A percentile compares a stretch with the other conserved stretches of the same genome.
These are phyloP conservation scores for Nematopogon swammerdamellus DNA, from an alignment of 2,888 invertebrate genomes.

Conservation along the genomic window DNA sequence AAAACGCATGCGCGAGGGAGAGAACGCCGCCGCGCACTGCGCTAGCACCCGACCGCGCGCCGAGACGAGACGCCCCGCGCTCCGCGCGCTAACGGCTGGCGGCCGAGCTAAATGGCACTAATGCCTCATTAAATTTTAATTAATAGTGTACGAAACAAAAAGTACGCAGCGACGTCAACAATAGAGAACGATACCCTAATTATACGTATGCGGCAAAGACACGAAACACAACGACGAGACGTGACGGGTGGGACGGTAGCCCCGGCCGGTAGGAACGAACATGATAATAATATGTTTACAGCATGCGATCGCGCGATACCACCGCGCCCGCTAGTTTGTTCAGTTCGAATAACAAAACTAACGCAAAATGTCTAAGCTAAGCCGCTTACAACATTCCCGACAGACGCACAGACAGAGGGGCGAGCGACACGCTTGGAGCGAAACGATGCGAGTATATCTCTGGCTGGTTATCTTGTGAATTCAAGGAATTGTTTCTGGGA, in stretches of 20 bases:
- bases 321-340: too few relatives aligned
- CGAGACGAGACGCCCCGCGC: neutral
- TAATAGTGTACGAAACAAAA: slow-evolving; percentile 13
- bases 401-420: too few relatives aligned
- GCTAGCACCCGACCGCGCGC: too few relatives aligned
- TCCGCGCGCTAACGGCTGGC: neutral
- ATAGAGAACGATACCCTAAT: neutral
- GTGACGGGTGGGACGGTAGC: neutral
- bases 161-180: neutral
- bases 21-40: too few relatives aligned
- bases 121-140: slow-evolving; percentile 13
- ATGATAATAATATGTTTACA: neutral
- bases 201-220: neutral
- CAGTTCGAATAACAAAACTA: too few relatives aligned
- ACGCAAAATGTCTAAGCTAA: too few relatives aligned
- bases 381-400: too few relatives aligned
- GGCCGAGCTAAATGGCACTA: neutral
- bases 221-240: neutral
- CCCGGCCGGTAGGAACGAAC: neutral
- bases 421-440: too few relatives aligned
- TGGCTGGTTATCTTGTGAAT: too few relatives aligned
- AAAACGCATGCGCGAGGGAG: too few relatives aligned
- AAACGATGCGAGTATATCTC: too few relatives aligned
- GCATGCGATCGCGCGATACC: neutral
- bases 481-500: too few relatives aligned